A percentile compares a stretch with the other conserved stretches of the same genome.
Evolutionary conservation across 2,888 invertebrate genomes (phyloP).

Genomic region (Sinotaia quadrata): DNA sequence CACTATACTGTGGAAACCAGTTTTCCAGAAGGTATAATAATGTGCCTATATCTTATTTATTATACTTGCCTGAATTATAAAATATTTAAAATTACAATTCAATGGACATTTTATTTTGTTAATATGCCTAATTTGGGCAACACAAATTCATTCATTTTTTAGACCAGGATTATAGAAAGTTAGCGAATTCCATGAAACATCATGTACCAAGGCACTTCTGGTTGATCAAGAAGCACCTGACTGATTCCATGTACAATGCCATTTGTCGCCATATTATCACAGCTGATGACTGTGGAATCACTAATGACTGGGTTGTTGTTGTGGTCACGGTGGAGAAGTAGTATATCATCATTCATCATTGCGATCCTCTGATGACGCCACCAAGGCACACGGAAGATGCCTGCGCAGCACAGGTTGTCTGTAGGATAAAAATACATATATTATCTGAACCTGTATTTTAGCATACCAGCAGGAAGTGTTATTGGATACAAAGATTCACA

Average conservation of each 20-base stretch:
- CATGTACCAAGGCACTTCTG: constrained; percentile 13
- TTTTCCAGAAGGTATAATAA: too few species aligned
- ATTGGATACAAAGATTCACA: neutral
- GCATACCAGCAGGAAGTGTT: neutral
- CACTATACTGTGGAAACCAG: too few species aligned
- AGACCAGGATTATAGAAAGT: too few species aligned
- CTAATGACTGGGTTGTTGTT: constrained; percentile 58
- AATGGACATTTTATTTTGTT: too few species aligned
- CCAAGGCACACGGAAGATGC: constrained; percentile 68
- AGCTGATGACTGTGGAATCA: constrained; percentile 71
- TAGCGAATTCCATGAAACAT: too few species aligned
- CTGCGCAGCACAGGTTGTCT: constrained; percentile 72
- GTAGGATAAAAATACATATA: constrained; percentile 1
- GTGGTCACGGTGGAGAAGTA: constrained; percentile 64
- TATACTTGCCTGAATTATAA: too few species aligned
- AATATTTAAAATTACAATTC: too few species aligned
- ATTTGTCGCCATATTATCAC: constrained; percentile 80
- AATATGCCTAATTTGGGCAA: too few species aligned
- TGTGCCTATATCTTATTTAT: too few species aligned
- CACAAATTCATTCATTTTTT: too few species aligned
- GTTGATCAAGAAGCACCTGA: constrained; percentile 73
- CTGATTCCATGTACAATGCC: constrained; percentile 82
- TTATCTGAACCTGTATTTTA: neutral
- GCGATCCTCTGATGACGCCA: constrained; percentile 67
- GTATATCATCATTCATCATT: constrained; percentile 66